Conservation (phyloP, 2,113 vertebrate species). For the Bettongia penicillata region DNA sequence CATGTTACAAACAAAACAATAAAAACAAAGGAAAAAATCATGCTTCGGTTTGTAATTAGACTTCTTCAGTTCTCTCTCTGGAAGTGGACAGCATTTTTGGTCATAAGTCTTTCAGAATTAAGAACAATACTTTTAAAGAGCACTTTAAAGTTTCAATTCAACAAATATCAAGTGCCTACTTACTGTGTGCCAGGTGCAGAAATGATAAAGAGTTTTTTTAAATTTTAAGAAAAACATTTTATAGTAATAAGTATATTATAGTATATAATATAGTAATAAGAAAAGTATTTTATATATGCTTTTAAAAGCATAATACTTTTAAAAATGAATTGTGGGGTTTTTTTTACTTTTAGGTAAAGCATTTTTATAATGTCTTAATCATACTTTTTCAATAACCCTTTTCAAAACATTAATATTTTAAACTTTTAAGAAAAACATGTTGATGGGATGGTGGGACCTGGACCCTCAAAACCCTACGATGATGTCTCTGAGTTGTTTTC, state of each 20-base stretch:
- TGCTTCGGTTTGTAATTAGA: not conserved
- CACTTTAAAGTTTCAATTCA: not conserved
- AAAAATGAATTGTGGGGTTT: not conserved
- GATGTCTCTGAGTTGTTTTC: too few species aligned
- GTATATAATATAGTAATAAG: not conserved
- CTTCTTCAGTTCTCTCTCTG: not conserved
- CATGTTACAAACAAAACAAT: not conserved
- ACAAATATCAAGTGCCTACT: not conserved
- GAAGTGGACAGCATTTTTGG: not conserved
- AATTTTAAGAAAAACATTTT: not conserved
- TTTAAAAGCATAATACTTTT: not conserved
- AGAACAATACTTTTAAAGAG: not conserved
- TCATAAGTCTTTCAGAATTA: not conserved
- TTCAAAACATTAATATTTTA: not conserved
- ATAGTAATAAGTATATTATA: not conserved
- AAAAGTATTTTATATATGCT: too few species aligned
- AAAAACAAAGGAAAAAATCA: not conserved
- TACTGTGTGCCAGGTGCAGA: not conserved
- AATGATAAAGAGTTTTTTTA: not conserved
- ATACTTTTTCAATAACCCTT: not conserved
- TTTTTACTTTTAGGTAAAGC: not conserved
- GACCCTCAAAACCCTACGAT: too few species aligned
- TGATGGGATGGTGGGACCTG: too few species aligned
- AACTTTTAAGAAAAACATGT: constrained; percentile 25
- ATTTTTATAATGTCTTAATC: not conserved